phyloP scores from a whole-genome alignment of 2,113 vertebrate genomes.

The Pteronura brasiliensis region DNA sequence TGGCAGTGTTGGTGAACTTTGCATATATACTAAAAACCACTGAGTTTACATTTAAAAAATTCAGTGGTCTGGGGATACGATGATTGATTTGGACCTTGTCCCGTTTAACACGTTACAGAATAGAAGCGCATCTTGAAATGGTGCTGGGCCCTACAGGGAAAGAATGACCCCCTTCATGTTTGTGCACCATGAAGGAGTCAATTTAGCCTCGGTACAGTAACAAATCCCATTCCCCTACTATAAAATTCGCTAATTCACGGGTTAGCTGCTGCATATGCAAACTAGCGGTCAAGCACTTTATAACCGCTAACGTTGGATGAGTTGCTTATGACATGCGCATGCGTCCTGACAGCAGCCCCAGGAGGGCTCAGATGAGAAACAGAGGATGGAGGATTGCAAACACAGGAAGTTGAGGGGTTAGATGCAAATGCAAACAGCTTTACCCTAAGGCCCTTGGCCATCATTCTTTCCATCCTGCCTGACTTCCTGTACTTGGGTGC shows the following conservation, averaged over 20 bases:
- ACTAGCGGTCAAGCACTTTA: not conserved
- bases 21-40: not conserved
- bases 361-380: not conserved
- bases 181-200: not conserved
- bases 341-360: not conserved
- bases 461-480: not conserved
- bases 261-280: not conserved
- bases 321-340: too few relatives aligned
- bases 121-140: not conserved
- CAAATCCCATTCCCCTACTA: too few relatives aligned
- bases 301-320: not conserved
- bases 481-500: not conserved
- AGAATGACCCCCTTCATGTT: not conserved
- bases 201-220: fast-evolving
- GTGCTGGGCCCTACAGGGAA: not conserved
- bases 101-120: not conserved
- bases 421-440: not conserved
- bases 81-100: not conserved
- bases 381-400: not conserved
- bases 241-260: not conserved
- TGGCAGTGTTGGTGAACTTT: not conserved
- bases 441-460: not conserved
- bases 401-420: not conserved
- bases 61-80: not conserved
- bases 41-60: not conserved